These are phyloP conservation scores for Eucriotettix oculatus DNA, from an alignment of 2,888 invertebrate genomes.

Conservation along the genomic window DNA sequence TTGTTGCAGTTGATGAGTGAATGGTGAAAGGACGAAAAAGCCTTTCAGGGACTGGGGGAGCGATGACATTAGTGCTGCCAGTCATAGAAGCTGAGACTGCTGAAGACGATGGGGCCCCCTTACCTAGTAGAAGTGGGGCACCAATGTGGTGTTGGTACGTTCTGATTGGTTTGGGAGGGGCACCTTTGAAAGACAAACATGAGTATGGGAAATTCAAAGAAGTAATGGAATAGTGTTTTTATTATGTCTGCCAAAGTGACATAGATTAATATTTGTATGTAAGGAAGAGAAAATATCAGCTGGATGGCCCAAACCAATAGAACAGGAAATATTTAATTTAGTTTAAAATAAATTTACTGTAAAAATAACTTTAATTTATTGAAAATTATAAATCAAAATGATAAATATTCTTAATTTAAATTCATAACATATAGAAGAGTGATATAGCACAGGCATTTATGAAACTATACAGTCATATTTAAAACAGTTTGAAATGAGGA, in stretches of 20 bases:
- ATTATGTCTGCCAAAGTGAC: slow-evolving; percentile 30
- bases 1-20: neutral
- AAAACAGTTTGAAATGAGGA: no score
- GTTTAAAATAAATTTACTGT: no score
- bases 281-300: no score
- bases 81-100: slow-evolving; percentile 6
- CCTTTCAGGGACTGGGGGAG: slow-evolving; percentile 16
- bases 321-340: no score
- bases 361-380: no score
- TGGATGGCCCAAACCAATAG: no score
- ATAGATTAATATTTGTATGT: no score
- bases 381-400: no score
- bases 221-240: slow-evolving; percentile 24
- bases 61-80: slow-evolving; percentile 17
- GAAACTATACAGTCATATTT: no score
- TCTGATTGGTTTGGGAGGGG: slow-evolving; percentile 43
- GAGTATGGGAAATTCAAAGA: neutral
- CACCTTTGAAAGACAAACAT: slow-evolving; percentile 23
- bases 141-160: slow-evolving; percentile 33
- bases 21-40: slow-evolving; percentile 16
- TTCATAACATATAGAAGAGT: no score
- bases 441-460: no score
- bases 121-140: slow-evolving; percentile 22
- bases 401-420: no score
- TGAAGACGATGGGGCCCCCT: slow-evolving; percentile 10